These are phyloP conservation scores for Conopomorpha cramerella DNA, from an alignment of 1,140 invertebrate species.

Conservation along the genomic window DNA sequence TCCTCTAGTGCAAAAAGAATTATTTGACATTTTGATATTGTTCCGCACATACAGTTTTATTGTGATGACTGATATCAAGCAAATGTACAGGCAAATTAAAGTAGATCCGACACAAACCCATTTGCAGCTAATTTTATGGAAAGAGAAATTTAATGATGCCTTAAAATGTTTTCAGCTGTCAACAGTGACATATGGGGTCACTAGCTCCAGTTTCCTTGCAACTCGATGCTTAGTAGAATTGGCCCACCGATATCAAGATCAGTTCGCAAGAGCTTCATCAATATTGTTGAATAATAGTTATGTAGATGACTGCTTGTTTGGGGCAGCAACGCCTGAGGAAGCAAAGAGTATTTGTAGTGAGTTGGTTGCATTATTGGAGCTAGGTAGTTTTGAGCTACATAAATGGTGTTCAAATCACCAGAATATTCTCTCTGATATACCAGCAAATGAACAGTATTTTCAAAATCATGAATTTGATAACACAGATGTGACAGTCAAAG, in stretches of 20 bases:
- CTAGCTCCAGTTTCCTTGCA: conserved; percentile 8
- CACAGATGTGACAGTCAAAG: conserved; percentile 3
- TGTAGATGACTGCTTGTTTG: conserved; percentile 5
- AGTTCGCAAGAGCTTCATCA: conserved; percentile 4
- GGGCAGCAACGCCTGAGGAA: conserved; percentile 1
- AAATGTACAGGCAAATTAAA: no score
- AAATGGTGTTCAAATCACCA: conserved; percentile 7
- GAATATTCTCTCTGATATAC: conserved; percentile 3
- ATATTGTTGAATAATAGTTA: conserved; percentile 4
- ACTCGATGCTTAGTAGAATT: conserved; percentile 11
- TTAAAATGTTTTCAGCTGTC: no score
- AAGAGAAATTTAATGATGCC: no score
- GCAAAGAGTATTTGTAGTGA: conserved; percentile 1
- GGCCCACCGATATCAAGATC: conserved; percentile 3
- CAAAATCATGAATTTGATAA: conserved; percentile 2
- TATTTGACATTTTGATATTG: no score
- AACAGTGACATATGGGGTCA: conserved; percentile 15
- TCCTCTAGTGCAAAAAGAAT: no score
- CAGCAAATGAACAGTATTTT: conserved; percentile 1
- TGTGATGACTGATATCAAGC: no score
- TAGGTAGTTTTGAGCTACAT: conserved; percentile 6
- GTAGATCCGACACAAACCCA: no score
- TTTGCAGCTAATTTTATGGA: no score
- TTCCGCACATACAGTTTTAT: no score
- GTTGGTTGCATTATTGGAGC: not conserved